Percentiles rank a stretch among this genome's conserved stretches.
These are phyloP conservation scores for Discoglossus pictus DNA, from an alignment of 2,797 vertebrate genomes.

Conservation along the genomic window DNA sequence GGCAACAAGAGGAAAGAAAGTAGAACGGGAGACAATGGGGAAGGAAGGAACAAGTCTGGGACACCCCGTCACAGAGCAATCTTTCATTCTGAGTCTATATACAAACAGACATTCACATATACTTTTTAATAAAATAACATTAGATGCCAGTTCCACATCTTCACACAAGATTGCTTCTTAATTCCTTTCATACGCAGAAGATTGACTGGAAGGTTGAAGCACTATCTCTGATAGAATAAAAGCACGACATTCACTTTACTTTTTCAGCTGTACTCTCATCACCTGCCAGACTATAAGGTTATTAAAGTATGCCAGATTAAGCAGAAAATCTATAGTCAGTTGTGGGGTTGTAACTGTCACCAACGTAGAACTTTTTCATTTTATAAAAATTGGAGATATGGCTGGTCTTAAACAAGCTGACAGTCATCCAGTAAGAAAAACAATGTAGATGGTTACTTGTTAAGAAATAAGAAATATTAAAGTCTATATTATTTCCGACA, in stretches of 20 bases:
- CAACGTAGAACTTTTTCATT: conserved; percentile 37
- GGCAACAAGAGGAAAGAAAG: too few relatives aligned
- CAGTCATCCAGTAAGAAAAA: conserved; percentile 40
- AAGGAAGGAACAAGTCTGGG: too few relatives aligned
- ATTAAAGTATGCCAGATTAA: conserved; percentile 57
- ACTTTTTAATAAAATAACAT: conserved; percentile 50
- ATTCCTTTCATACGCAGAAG: conserved; percentile 55
- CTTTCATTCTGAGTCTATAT: too few relatives aligned
- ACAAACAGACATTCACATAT: conserved; percentile 50
- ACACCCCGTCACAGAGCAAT: too few relatives aligned
- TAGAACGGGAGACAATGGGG: not conserved
- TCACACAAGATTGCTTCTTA: conserved; percentile 55
- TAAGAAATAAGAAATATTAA: conserved; percentile 41
- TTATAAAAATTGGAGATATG: conserved; percentile 34
- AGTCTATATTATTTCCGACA: conserved; percentile 27
- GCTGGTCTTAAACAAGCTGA: conserved; percentile 48
- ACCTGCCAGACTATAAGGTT: conserved; percentile 57
- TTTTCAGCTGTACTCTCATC: conserved; percentile 48
- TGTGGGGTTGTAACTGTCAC: conserved; percentile 42
- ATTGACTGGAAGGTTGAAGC: conserved; percentile 56
- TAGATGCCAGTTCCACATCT: conserved; percentile 51
- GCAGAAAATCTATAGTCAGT: conserved; percentile 50
- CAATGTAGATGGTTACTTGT: conserved; percentile 32
- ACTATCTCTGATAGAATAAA: conserved; percentile 59
- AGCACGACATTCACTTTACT: conserved; percentile 58